Base-by-base conservation (phyloP, 92 coral and sea anemone genomes). In the Phenganax subtilis region DNA sequence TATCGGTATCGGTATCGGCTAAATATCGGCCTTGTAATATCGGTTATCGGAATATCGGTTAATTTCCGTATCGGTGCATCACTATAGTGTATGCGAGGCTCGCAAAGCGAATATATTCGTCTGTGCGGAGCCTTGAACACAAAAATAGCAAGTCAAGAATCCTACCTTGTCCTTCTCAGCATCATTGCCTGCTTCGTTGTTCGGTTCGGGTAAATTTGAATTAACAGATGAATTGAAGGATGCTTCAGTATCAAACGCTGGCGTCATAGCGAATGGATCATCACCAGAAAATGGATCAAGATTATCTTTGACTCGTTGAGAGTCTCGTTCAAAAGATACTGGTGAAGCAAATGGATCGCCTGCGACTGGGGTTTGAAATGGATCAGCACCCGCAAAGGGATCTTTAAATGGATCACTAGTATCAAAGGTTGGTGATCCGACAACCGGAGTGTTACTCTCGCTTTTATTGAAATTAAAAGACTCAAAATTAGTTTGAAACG, bases 371-470 rank as follows among this genome's bases (percentile, higher is more conserved):
- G 88, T 93, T 0, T 97, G 97, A 89, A 96, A 96, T 17, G 99
- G 99, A 76, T 96, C 99, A 1, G 83, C 10, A 3, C 83, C 83
- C 37, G 57, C 60, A 78, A 83, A 88, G 60, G 86, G 75, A 62
- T 92, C 98, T 65, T 87, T 83, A 85, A 96, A 96, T 3, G 99
- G 99, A 75, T 96, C 99, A 30, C 75, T 69, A 15, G 51, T 71
- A 55, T 92, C 77, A 53, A 88, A 85, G 3, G 47, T 5, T 37
- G 47, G 47, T 37, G 47, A 37, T 37, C 47, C 47, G 47, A 37
- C 5, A 37, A 37, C 47, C 47, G 47, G 47, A 5, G 47, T 0
- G 47, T 37, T 37, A 37, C 5, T 37, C 47, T 37, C 47, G 3
- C 2, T 37, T 2, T 5, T 37, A 37, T 5, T 37, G 47, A 37